A percentile compares a stretch with the other conserved stretches of the same genome.
These are phyloP conservation scores for Drosophila paranaensis DNA, from an alignment of 2,888 invertebrate genomes.

Conservation along the genomic window DNA sequence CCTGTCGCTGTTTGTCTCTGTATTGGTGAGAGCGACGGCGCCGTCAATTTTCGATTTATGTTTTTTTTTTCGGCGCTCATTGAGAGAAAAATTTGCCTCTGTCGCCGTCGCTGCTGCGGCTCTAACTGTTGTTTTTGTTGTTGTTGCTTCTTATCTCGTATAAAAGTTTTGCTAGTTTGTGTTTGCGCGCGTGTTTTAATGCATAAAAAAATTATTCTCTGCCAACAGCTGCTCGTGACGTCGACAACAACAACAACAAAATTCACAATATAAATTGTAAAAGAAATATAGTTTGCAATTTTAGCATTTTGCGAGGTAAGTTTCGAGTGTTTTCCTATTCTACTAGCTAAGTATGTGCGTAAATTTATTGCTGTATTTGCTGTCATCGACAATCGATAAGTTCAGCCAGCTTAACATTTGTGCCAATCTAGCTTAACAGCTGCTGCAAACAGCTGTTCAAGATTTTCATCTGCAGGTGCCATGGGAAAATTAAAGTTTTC, in stretches of 20 bases:
- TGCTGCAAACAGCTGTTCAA: slow-evolving; percentile 13
- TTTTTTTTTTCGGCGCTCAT: slow-evolving; percentile 30
- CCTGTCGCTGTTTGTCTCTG: slow-evolving; percentile 40
- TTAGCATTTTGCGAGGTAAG: slow-evolving; percentile 38
- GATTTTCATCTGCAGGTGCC: slow-evolving; percentile 10
- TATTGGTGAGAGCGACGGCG: slow-evolving; percentile 47
- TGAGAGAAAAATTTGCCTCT: slow-evolving; percentile 41
- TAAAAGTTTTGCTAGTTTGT: slow-evolving; percentile 1
- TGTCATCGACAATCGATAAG: slow-evolving; percentile 12
- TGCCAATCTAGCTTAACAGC: slow-evolving; percentile 9
- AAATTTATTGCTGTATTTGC: neutral
- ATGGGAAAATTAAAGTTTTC: neutral
- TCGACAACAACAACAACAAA: slow-evolving; percentile 28
- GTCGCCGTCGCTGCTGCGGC: neutral
- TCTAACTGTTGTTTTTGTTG: slow-evolving; percentile 31
- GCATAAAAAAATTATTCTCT: slow-evolving; percentile 23
- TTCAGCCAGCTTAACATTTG: slow-evolving; percentile 4
- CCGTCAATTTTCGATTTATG: slow-evolving; percentile 63
- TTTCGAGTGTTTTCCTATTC: slow-evolving; percentile 8
- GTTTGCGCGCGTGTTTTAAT: slow-evolving; percentile 44
- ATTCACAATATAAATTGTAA: slow-evolving; percentile 25
- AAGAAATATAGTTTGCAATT: slow-evolving; percentile 25
- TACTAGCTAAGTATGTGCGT: neutral
- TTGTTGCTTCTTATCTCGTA: slow-evolving; percentile 29
- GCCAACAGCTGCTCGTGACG: slow-evolving; percentile 50